Percentiles rank a stretch among this genome's conserved stretches.
These are phyloP conservation scores for Oreotrochilus melanogaster DNA, from an alignment of 2,113 vertebrate species.

Conservation along the genomic window DNA sequence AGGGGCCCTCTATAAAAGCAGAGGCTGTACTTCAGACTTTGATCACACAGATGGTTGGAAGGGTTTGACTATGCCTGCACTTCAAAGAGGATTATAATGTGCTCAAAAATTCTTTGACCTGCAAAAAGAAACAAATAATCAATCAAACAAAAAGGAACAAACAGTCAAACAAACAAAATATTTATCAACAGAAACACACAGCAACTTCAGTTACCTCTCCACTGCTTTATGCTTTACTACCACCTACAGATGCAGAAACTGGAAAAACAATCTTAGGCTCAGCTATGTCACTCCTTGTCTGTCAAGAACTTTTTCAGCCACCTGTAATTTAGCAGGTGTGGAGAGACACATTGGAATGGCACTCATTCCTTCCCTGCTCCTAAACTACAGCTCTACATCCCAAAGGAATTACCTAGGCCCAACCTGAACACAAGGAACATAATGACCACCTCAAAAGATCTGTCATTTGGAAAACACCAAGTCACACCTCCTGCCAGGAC, in stretches of 20 bases:
- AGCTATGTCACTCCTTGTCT: neutral
- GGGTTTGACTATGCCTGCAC: neutral
- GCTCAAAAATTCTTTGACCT: slow-evolving; percentile 86
- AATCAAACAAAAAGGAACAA: slow-evolving; percentile 9
- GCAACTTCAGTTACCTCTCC: neutral
- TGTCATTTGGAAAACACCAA: neutral
- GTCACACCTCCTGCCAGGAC: neutral
- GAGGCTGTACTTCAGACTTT: neutral
- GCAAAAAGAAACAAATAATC: slow-evolving; percentile 30
- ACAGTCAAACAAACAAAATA: neutral
- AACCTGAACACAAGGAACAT: neutral
- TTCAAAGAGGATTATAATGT: slow-evolving; percentile 72
- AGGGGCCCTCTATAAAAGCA: slow-evolving; percentile 13
- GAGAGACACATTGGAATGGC: neutral
- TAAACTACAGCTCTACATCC: neutral
- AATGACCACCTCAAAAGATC: neutral
- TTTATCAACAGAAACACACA: neutral
- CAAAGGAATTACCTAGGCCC: neutral
- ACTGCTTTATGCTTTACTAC: neutral
- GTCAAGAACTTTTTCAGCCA: neutral
- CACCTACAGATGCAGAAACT: neutral
- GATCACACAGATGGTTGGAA: slow-evolving; percentile 15
- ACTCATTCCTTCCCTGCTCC: neutral
- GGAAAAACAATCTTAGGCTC: neutral
- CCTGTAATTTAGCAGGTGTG: neutral